phyloP scores from a whole-genome alignment of 2,797 vertebrate species.

The Acomys russatus region DNA sequence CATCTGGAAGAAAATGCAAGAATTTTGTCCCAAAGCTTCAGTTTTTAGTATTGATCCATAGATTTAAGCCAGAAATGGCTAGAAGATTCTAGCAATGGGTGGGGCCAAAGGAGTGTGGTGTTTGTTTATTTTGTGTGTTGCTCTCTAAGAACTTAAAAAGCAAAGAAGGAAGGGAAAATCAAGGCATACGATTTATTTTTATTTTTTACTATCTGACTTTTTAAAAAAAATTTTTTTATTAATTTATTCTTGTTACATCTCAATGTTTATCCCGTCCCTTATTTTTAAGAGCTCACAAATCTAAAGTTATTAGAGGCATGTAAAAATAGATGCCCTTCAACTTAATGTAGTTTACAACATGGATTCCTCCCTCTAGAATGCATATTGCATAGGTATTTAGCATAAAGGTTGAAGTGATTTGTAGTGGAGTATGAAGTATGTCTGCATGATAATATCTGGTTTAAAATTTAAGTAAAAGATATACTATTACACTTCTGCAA shows the following conservation, averaged over 20 bases:
- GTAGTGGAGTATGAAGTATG: slow-evolving; percentile 36
- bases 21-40: slow-evolving; percentile 52
- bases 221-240: no score
- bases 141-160: slow-evolving; percentile 65
- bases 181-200: slow-evolving; percentile 34
- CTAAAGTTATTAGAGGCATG: slow-evolving; percentile 68
- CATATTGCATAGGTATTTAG: background rate
- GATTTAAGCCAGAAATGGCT: slow-evolving; percentile 62
- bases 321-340: slow-evolving; percentile 77
- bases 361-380: background rate
- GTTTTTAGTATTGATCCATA: slow-evolving; percentile 19
- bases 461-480: slow-evolving; percentile 69
- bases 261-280: no score
- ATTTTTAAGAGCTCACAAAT: slow-evolving; percentile 69
- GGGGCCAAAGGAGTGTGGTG: slow-evolving; percentile 36
- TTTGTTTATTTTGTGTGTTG: background rate
- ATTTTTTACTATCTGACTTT: slow-evolving; percentile 55
- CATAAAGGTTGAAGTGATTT: background rate
- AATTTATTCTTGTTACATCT: no score
- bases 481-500: background rate
- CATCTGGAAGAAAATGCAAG: slow-evolving; percentile 53
- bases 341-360: slow-evolving; percentile 25
- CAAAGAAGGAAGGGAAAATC: slow-evolving; percentile 26
- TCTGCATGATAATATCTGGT: background rate
- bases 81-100: slow-evolving; percentile 48